These are phyloP conservation scores for Tragelaphus buxtoni DNA, from an alignment of 2,113 vertebrate genomes.

Conservation along the genomic window DNA sequence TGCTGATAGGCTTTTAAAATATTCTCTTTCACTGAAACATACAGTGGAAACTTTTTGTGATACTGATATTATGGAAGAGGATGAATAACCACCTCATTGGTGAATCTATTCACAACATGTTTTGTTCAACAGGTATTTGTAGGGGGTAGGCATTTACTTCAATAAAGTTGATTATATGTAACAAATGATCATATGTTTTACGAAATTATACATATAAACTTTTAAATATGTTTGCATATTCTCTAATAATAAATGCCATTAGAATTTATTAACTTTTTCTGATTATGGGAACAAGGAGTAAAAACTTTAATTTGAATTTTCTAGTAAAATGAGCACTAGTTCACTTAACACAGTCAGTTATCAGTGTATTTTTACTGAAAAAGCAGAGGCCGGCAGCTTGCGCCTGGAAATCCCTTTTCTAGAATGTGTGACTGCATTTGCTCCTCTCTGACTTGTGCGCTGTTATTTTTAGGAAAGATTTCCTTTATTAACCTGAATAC, in stretches of 20 bases:
- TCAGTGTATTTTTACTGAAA: background rate
- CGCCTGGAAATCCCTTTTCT: background rate
- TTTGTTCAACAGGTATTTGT: background rate
- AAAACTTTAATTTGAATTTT: conserved; percentile 21
- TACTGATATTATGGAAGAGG: background rate
- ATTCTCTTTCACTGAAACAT: background rate
- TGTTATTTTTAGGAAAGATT: background rate
- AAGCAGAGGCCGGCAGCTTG: background rate
- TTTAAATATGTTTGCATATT: background rate
- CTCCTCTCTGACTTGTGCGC: background rate
- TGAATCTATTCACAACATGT: background rate
- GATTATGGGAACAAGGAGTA: background rate
- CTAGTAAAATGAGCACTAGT: background rate
- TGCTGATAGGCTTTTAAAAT: conserved; percentile 11
- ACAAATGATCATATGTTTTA: background rate
- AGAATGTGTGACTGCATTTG: background rate
- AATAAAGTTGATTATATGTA: background rate
- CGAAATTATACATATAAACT: background rate
- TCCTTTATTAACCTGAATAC: background rate
- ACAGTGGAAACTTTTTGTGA: background rate
- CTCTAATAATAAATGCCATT: background rate
- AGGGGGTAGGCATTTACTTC: background rate
- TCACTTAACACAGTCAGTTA: background rate
- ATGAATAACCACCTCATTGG: background rate
- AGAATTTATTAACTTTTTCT: background rate